phyloP scores from a whole-genome alignment of 1,140 invertebrate species.

The Wiebesia pumilae region DNA sequence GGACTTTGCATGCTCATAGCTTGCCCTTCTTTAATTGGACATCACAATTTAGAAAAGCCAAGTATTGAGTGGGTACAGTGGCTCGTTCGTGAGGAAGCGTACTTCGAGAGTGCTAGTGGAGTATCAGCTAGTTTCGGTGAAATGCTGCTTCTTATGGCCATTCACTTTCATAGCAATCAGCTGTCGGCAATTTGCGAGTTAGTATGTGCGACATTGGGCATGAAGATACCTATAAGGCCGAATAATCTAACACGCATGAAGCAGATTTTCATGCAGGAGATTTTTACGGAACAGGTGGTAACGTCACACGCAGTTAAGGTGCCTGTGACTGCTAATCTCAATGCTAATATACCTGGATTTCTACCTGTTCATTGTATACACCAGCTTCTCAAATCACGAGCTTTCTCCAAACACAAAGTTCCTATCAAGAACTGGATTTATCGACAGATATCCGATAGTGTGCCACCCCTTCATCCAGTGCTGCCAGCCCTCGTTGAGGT shows the following conservation, averaged over 20 bases:
- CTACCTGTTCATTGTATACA: slow-evolving; percentile 98
- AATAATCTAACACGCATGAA: slow-evolving; percentile 94
- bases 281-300: slow-evolving; percentile 98
- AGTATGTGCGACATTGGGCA: slow-evolving; percentile 94
- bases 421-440: slow-evolving; percentile 97
- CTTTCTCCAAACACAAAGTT: slow-evolving; percentile 97
- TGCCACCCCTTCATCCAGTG: slow-evolving; percentile 92
- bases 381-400: slow-evolving; percentile 94
- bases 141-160: slow-evolving; percentile 96
- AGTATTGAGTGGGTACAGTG: slow-evolving; percentile 97
- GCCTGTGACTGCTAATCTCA: slow-evolving; percentile 92
- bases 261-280: slow-evolving; percentile 96
- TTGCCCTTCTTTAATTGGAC: slow-evolving; percentile 90
- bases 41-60: slow-evolving; percentile 87
- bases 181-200: slow-evolving; percentile 93
- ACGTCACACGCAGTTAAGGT: slow-evolving; percentile 96
- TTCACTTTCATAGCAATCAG: slow-evolving; percentile 97
- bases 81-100: slow-evolving; percentile 92
- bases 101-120: slow-evolving; percentile 87
- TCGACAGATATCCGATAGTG: slow-evolving; percentile 91
- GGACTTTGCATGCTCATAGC: slow-evolving; percentile 96
- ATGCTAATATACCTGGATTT: slow-evolving; percentile 92
- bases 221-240: slow-evolving; percentile 94
- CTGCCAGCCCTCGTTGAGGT: slow-evolving; percentile 95
- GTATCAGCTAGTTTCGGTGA: slow-evolving; percentile 94